Base-by-base conservation (phyloP, 1,140 invertebrate species). In the Pogonomyrmex californicus region DNA sequence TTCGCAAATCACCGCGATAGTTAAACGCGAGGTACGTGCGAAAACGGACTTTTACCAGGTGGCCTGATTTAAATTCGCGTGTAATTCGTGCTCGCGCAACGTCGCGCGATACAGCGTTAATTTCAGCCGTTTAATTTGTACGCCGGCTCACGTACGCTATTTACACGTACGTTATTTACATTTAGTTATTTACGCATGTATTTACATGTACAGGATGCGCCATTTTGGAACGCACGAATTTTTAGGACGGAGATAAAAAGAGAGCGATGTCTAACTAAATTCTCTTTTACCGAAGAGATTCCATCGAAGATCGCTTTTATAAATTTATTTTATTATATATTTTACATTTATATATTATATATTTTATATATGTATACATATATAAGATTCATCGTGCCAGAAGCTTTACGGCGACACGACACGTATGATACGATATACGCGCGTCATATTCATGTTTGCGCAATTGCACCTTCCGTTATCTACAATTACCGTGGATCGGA, bases 41-140 rank as follows among this genome's bases (percentile, higher is more conserved):
- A 54, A 60, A 51, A 68, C 77, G 49, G 17, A 56, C 70, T 56
- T 54, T 56, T 51, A 7, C 36, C 36, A 5, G 33, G 5, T 49
- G 65, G 23, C 38, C 78, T 81, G 49, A 70, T 70, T 81, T 81
- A 56, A 81, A 81, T 81, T 81, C 77, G 36, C 47, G 38, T 33
- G 62, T 23, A 54, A 79, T n/a, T n/a, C 63, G 49, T 12, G 9
- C 36, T 68, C 77, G 63, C 47, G 77, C 14, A 68, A 68, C 33
- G 9, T 70, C 65, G 49, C 49, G 77, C 23, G 33, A 78, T 66
- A 60, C 54, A 1, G 12, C 38, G 58, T 78, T 78, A 81, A 81
- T 68, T 79, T 79, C 36, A 41, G 17, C 77, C 77, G 77, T 38
- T 79, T 68, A 79, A 79, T 68, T 68, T 68, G 65, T 44, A 68